Percentiles rank a stretch among this genome's conserved stretches.
Conservation (phyloP, 2,888 invertebrate genomes). For the Lacanobia wlatinum region DNA sequence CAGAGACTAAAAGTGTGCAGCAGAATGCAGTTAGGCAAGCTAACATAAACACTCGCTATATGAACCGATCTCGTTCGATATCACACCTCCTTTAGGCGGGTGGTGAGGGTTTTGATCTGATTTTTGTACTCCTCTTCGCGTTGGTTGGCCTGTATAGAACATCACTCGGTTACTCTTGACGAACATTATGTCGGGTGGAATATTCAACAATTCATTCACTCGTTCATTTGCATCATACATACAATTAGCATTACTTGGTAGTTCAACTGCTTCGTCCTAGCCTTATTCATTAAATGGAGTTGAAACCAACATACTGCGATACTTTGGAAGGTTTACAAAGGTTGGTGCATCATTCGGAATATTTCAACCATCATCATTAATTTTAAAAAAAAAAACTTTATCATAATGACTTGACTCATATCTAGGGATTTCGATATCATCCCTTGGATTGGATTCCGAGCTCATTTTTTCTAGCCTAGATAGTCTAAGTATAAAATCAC, state of each 20-base stretch:
- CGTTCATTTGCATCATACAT: slow-evolving; percentile 57
- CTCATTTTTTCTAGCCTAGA: slow-evolving; percentile 31
- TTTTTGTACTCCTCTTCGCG: slow-evolving; percentile 99
- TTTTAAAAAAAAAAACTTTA: slow-evolving; percentile 18
- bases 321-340: slow-evolving; percentile 63
- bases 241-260: slow-evolving; percentile 60
- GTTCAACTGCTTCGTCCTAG: slow-evolving; percentile 55
- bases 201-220: slow-evolving; percentile 37
- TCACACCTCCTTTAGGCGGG: slow-evolving; percentile 99
- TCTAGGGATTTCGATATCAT: slow-evolving; percentile 36
- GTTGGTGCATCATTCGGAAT: slow-evolving; percentile 86
- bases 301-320: slow-evolving; percentile 51
- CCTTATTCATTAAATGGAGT: slow-evolving; percentile 51
- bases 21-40: slow-evolving; percentile 88
- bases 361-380: slow-evolving; percentile 13
- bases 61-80: slow-evolving; percentile 79
- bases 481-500: slow-evolving; percentile 45
- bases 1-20: slow-evolving; percentile 77
- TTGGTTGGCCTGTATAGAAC: slow-evolving; percentile 97
- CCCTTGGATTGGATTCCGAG: slow-evolving; percentile 27
- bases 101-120: slow-evolving; percentile 99
- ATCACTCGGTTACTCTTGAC: slow-evolving; percentile 73
- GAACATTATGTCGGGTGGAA: slow-evolving; percentile 22
- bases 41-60: slow-evolving; percentile 82
- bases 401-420: not conserved